Evolutionary conservation across 2,113 vertebrate species (phyloP).

Genomic region (Mastomys coucha): DNA sequence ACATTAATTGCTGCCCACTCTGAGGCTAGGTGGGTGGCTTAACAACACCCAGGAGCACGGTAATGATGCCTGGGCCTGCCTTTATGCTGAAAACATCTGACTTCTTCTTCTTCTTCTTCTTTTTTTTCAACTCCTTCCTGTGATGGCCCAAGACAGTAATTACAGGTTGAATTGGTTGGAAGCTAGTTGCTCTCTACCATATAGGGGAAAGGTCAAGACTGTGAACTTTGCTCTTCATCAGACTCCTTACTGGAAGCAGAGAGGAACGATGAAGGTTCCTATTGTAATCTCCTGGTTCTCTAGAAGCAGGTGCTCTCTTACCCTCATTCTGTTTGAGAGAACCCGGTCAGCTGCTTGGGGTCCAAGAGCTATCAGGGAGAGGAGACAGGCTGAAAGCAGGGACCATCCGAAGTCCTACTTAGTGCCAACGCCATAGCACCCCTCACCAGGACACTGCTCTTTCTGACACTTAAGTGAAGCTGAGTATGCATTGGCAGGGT

Average conservation of each 20-base stretch:
- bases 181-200: constrained; percentile 57
- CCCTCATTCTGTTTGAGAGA: constrained; percentile 40
- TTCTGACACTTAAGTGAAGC: not conserved
- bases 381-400: not conserved
- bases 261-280: not conserved
- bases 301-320: constrained; percentile 11
- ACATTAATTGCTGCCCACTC: constrained; percentile 86
- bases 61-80: constrained; percentile 78
- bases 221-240: constrained; percentile 68
- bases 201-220: constrained; percentile 69
- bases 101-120: constrained; percentile 64
- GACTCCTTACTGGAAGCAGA: not conserved
- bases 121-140: constrained; percentile 53
- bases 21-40: constrained; percentile 79
- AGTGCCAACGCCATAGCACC: not conserved
- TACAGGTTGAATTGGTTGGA: constrained; percentile 60
- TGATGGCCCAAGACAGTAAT: constrained; percentile 73
- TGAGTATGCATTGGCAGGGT: not conserved
- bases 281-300: constrained; percentile 19
- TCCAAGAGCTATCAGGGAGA: not conserved
- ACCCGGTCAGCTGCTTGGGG: not conserved
- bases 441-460: not conserved
- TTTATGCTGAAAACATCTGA: constrained; percentile 79
- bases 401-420: not conserved
- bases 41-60: constrained; percentile 78